Percentiles rank a stretch among this genome's conserved stretches.
These are phyloP conservation scores for Podarcis siculus DNA, from an alignment of 2,797 vertebrate species.

Conservation along the genomic window DNA sequence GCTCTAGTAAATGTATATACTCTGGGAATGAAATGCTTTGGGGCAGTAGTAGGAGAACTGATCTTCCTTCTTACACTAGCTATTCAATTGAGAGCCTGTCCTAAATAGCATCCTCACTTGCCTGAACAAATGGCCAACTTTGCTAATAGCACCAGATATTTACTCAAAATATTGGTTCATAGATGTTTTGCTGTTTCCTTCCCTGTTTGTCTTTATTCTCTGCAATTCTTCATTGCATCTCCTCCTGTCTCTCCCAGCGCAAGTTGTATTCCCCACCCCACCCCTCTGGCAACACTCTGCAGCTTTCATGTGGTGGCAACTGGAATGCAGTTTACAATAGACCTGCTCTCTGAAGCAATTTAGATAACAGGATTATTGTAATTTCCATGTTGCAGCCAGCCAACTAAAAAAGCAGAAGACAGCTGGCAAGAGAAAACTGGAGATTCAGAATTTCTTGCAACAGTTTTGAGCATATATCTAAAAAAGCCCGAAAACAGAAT, in stretches of 20 bases:
- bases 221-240: constrained; percentile 8
- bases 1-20: neutral
- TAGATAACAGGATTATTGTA: constrained; percentile 62
- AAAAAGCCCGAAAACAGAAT: constrained; percentile 40
- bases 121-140: neutral
- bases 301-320: constrained; percentile 54
- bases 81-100: neutral
- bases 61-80: neutral
- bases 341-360: constrained; percentile 60
- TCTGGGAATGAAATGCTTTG: neutral
- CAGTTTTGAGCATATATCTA: constrained; percentile 1
- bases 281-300: constrained; percentile 20
- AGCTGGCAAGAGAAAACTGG: constrained; percentile 46
- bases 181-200: constrained; percentile 1
- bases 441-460: constrained; percentile 42
- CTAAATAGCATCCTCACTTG: neutral
- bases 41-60: neutral
- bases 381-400: constrained; percentile 59
- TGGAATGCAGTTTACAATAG: constrained; percentile 56
- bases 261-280: constrained; percentile 41
- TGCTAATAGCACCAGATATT: neutral
- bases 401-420: constrained; percentile 52
- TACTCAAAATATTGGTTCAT: neutral
- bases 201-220: neutral
- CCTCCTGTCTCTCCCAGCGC: constrained; percentile 32